Conservation (phyloP, 2,888 invertebrate genomes). For the Callyntrura guangdongensis region DNA sequence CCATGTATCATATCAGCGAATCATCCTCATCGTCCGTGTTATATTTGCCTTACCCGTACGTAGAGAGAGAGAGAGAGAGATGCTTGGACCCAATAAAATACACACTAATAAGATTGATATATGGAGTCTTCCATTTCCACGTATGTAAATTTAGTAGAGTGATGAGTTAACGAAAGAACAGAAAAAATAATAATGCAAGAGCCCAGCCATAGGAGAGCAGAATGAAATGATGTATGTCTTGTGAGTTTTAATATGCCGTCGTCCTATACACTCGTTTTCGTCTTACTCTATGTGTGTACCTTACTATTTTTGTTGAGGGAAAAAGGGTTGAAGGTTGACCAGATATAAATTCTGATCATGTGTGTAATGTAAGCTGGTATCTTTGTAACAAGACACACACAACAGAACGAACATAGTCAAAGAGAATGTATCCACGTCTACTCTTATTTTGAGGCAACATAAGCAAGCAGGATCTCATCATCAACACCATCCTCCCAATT, state of each 20-base stretch:
- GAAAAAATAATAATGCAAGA: slow-evolving; percentile 6
- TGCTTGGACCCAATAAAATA: slow-evolving; percentile 32
- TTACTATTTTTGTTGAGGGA: slow-evolving; percentile 26
- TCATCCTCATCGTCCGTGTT: slow-evolving; percentile 29
- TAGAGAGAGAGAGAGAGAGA: not conserved
- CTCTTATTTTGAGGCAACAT: slow-evolving; percentile 40
- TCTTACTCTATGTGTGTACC: not conserved
- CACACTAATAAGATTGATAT: slow-evolving; percentile 5
- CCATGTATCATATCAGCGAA: slow-evolving; percentile 45
- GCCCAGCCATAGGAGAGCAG: not conserved
- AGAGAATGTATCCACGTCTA: slow-evolving; percentile 45
- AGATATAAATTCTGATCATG: slow-evolving; percentile 48
- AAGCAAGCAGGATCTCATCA: slow-evolving; percentile 39
- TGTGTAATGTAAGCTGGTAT: slow-evolving; percentile 6
- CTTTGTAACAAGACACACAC: not conserved
- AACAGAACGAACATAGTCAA: slow-evolving; percentile 34
- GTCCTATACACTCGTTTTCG: not conserved
- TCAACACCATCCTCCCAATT: slow-evolving; percentile 18
- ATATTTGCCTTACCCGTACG: too few species aligned
- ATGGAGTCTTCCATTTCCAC: slow-evolving; percentile 2
- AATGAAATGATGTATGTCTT: slow-evolving; percentile 16
- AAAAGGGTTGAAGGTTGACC: slow-evolving; percentile 78
- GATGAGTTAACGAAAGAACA: slow-evolving; percentile 41
- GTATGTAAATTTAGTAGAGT: slow-evolving; percentile 27
- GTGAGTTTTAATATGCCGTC: not conserved